phyloP scores from a whole-genome alignment of 2,797 vertebrate genomes.

The Xenops minutus region DNA sequence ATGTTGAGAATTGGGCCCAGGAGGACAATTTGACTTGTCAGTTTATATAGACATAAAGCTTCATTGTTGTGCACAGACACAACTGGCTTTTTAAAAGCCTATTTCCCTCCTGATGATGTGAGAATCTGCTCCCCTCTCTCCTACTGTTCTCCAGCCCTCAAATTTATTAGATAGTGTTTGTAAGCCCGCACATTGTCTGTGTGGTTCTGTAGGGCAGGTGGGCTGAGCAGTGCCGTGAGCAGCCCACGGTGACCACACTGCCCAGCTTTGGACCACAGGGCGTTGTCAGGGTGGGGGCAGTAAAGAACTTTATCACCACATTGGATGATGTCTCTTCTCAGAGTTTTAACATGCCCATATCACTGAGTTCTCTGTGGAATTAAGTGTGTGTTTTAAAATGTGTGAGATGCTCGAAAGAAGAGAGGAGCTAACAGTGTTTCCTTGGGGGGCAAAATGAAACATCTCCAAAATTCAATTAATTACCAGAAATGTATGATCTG shows the following conservation, averaged over 20 bases:
- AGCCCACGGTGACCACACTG: not conserved
- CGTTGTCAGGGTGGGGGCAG: fast-evolving
- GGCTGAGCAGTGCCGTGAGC: not conserved
- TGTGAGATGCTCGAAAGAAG: not conserved
- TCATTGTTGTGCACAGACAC: conserved; percentile 68
- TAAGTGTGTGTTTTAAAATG: not conserved
- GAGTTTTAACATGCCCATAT: not conserved
- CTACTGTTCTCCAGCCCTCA: conserved; percentile 24
- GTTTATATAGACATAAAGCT: conserved; percentile 81
- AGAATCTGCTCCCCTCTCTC: conserved; percentile 59
- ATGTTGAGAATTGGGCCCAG: conserved; percentile 74
- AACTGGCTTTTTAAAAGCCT: conserved; percentile 70
- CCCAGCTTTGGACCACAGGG: not conserved
- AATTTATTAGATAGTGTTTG: not conserved
- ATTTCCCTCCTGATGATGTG: conserved; percentile 62
- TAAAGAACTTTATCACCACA: not conserved
- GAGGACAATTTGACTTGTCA: conserved; percentile 81
- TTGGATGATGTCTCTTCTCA: not conserved
- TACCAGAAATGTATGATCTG: not conserved
- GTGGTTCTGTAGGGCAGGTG: not conserved
- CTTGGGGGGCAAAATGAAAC: not conserved
- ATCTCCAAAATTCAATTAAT: not conserved
- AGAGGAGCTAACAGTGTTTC: not conserved
- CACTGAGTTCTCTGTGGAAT: not conserved
- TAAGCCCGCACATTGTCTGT: not conserved